A percentile compares a stretch with the other conserved stretches of the same genome.
Conservation (phyloP, 2,797 vertebrate genomes). For the Varecia variegata region DNA sequence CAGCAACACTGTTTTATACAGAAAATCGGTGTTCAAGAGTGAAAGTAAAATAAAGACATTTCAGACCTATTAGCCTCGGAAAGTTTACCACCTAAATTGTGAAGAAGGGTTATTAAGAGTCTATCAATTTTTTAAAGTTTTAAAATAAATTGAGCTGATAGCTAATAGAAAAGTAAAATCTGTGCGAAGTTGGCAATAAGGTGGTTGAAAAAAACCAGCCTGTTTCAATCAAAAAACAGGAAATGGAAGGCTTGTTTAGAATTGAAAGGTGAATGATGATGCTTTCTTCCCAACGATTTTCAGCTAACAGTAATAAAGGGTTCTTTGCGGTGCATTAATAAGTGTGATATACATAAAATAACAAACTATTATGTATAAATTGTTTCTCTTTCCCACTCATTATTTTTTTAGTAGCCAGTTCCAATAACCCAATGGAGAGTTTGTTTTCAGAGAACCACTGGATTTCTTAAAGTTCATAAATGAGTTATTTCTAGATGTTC, state of each 20-base stretch:
- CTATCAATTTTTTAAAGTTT: background rate
- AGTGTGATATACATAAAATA: background rate
- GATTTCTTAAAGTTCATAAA: background rate
- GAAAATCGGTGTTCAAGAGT: background rate
- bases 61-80: background rate
- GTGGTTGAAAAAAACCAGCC: background rate
- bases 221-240: background rate
- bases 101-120: background rate
- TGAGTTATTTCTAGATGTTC: background rate
- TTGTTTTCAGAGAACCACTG: background rate
- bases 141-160: background rate
- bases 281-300: background rate
- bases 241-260: background rate
- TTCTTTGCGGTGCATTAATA: background rate
- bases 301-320: background rate
- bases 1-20: background rate
- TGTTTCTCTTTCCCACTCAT: background rate
- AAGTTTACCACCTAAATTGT: background rate
- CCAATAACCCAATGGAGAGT: background rate
- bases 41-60: background rate
- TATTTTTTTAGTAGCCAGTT: background rate
- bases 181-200: background rate
- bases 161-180: background rate
- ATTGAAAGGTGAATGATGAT: background rate
- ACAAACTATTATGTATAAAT: background rate